phyloP scores from a whole-genome alignment of 2,113 vertebrate genomes.

The Megaptera novaeangliae region DNA sequence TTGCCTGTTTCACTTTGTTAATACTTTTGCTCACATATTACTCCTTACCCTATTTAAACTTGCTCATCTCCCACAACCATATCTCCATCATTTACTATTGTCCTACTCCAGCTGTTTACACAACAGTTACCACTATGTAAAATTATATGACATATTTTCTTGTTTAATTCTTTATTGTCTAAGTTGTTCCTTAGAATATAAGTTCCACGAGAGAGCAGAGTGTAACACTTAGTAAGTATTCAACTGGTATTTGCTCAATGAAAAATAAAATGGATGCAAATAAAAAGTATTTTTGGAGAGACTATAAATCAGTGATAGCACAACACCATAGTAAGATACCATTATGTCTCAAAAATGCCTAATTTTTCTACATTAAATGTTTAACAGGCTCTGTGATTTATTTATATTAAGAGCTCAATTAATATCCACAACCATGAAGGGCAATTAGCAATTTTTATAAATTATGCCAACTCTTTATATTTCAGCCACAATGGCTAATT shows the following conservation, averaged over 20 bases:
- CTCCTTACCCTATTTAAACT: background rate
- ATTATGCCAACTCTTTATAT: background rate
- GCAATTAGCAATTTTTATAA: conserved; percentile 21
- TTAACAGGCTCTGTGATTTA: background rate
- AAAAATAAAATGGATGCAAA: background rate
- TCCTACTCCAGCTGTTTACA: background rate
- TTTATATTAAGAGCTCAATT: background rate
- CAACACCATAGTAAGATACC: background rate
- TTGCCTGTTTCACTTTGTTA: background rate
- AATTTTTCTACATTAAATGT: background rate
- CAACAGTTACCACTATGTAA: background rate
- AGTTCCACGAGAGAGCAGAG: background rate
- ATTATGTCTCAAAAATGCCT: background rate
- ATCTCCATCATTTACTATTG: background rate
- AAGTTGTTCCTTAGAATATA: background rate
- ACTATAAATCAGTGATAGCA: background rate
- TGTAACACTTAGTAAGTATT: background rate
- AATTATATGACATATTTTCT: background rate
- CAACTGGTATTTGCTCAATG: background rate
- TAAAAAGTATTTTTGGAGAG: background rate
- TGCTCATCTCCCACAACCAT: background rate
- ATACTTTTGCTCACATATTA: background rate
- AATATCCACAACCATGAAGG: background rate
- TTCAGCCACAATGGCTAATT: background rate
- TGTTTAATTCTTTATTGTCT: background rate